Conservation (phyloP, 2,888 invertebrate genomes). For the Microplitis manilae region DNA sequence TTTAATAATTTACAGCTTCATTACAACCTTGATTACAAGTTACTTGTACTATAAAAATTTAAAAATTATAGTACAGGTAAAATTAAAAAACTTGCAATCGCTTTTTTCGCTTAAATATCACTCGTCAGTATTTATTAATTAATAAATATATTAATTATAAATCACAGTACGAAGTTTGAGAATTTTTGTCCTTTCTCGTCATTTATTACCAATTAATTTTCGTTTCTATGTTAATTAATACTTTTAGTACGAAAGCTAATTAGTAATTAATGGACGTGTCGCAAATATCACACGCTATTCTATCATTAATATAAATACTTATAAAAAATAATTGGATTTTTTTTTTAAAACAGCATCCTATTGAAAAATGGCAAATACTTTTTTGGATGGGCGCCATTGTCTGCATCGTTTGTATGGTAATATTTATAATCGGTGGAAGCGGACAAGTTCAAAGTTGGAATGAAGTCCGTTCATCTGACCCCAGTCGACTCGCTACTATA, state of each 20-base stretch:
- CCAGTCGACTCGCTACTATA: background rate
- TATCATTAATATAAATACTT: constrained; percentile 1
- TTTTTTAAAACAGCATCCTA: constrained; percentile 62
- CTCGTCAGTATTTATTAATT: too few species aligned
- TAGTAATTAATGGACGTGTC: background rate
- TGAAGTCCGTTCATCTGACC: constrained; percentile 46
- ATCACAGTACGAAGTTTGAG: too few species aligned
- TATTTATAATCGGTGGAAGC: constrained; percentile 69
- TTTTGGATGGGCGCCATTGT: constrained; percentile 69
- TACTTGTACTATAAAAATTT: too few species aligned
- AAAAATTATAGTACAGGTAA: too few species aligned
- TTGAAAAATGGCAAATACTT: constrained; percentile 67
- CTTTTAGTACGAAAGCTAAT: background rate
- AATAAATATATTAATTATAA: too few species aligned
- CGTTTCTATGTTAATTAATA: background rate
- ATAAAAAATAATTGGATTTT: constrained; percentile 3
- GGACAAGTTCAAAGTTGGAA: constrained; percentile 70
- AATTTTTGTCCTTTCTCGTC: too few species aligned
- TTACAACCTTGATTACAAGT: background rate
- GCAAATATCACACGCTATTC: background rate
- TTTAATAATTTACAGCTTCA: background rate
- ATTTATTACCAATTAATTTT: background rate
- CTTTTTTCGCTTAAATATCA: too few species aligned
- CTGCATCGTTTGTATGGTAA: constrained; percentile 63
- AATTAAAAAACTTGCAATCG: too few species aligned